These are phyloP conservation scores for Platysternon megacephalum DNA, from an alignment of 2,113 vertebrate species.

Conservation along the genomic window DNA sequence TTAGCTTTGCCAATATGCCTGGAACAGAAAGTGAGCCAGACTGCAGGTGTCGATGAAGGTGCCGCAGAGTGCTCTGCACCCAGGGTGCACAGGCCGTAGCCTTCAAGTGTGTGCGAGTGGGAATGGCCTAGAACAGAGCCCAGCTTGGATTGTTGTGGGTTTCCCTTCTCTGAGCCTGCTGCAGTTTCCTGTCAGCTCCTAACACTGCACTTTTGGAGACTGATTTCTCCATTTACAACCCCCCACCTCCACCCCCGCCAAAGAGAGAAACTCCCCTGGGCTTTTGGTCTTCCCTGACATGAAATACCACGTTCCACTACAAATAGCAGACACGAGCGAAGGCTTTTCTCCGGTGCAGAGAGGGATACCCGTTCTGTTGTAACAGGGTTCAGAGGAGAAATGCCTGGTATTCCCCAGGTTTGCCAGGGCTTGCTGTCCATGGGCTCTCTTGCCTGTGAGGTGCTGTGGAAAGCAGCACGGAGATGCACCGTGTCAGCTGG, in stretches of 20 bases:
- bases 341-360: too few relatives aligned
- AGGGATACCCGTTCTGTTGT: not conserved
- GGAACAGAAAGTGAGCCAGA: not conserved
- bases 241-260: too few relatives aligned
- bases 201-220: not conserved
- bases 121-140: not conserved
- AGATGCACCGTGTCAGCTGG: not conserved
- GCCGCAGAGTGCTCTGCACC: too few relatives aligned
- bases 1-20: not conserved
- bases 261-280: not conserved
- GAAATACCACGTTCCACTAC: too few relatives aligned
- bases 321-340: too few relatives aligned
- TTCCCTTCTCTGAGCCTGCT: not conserved
- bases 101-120: not conserved
- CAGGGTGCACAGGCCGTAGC: not conserved
- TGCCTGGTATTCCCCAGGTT: not conserved
- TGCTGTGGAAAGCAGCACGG: conserved; percentile 6
- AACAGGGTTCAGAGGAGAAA: not conserved
- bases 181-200: not conserved
- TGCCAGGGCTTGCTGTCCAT: not conserved
- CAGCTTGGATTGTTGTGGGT: not conserved
- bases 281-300: too few relatives aligned
- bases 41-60: not conserved
- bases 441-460: not conserved
- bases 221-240: not conserved